Conservation (phyloP, 2,113 vertebrate genomes). For the Trematomus loennbergii region DNA sequence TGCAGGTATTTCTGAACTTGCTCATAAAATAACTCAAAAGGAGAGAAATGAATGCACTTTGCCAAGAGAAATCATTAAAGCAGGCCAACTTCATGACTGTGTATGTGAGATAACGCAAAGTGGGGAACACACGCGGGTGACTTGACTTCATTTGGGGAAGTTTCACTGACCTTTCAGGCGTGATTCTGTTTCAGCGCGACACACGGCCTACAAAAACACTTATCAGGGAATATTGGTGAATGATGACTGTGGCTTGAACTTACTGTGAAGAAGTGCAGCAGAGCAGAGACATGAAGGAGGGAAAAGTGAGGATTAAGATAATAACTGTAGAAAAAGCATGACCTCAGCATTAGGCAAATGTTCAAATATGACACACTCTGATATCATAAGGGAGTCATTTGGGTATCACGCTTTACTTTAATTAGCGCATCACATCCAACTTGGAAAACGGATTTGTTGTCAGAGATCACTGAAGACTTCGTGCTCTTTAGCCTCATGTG, state of each 20-base stretch:
- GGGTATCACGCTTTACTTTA: slow-evolving; percentile 33
- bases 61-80: slow-evolving; percentile 51
- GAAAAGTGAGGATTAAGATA: slow-evolving; percentile 15
- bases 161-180: slow-evolving; percentile 61
- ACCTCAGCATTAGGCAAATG: background rate
- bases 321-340: slow-evolving; percentile 1
- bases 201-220: slow-evolving; percentile 55
- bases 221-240: slow-evolving; percentile 48
- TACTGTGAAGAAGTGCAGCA: slow-evolving; percentile 6
- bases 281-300: background rate
- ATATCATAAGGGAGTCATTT: slow-evolving; percentile 1
- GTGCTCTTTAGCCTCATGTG: slow-evolving; percentile 61
- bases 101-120: slow-evolving; percentile 71
- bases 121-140: slow-evolving; percentile 68
- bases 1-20: background rate
- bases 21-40: background rate
- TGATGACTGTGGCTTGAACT: slow-evolving; percentile 33
- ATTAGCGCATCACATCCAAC: slow-evolving; percentile 13
- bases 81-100: slow-evolving; percentile 60
- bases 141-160: slow-evolving; percentile 67
- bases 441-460: slow-evolving; percentile 43
- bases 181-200: slow-evolving; percentile 53
- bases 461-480: slow-evolving; percentile 54
- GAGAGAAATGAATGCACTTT: slow-evolving; percentile 31
- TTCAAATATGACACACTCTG: slow-evolving; percentile 10